Base-by-base conservation (phyloP, 2,113 vertebrate genomes). In the Orcinus orca region DNA sequence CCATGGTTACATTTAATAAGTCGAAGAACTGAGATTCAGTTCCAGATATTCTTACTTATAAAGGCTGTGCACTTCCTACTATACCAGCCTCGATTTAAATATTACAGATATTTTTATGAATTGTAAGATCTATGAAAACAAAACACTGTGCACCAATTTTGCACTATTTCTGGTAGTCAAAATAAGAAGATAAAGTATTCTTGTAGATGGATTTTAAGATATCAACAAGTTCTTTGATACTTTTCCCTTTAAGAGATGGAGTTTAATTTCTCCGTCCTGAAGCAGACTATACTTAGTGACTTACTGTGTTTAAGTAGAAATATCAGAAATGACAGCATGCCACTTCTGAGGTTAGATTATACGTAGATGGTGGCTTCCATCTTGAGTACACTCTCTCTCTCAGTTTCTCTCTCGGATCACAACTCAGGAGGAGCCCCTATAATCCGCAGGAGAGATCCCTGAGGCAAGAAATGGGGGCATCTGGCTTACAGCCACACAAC, bases 401-500 rank as follows among this genome's bases (percentile, higher is more conserved):
- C 7, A 4, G 20, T 21, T 20, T 29, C 18, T 6, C 17, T 62
- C 33, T 77, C 15, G 4, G 10, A 25, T 77, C 38, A 74, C 23
- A 18, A 55, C 2, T 29, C 44, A n/a, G n/a, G 15, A 68, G 50
- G 44, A 76, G 50, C 2, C 3, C 21, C 3, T 13, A 36, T 14
- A 11, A n/a, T 41, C 17, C 21, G 60, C 8, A 65, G 33, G 31
- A 20, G n/a, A 93, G 36, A 14, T 3, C 36, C 17, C 4, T 33
- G 8, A 18, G 26, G 9, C 14, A 29, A 63, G 79, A 31, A 44
- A 8, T 17, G 5, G 67, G 68, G 21, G 8, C n/a, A 55, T 89
- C 73, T 31, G 31, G 31, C 5, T 25, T 15, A 5, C 1, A 55
- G 29, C 31, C 23, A 2, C 2, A 5, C 13, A 3, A 17, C 0